Base-by-base conservation (phyloP, 1,140 invertebrate genomes). In the Geopemphigus sp. region DNA sequence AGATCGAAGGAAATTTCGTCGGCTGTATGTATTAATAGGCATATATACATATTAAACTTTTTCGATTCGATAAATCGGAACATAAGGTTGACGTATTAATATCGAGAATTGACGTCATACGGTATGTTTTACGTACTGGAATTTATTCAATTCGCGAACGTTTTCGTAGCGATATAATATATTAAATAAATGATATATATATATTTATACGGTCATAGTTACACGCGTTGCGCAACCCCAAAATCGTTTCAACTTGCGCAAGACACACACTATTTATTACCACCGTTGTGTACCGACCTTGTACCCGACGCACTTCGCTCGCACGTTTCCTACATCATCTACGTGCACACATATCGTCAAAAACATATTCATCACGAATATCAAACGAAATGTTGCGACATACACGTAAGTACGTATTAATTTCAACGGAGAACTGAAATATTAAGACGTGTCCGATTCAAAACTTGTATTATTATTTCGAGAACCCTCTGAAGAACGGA, bases 391-490 rank as follows among this genome's bases (percentile, higher is more conserved):
- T 53, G n/a, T n/a, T n/a, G n/a, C 19, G 54, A 11, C 11, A 17
- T 29, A 32, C 63, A n/a, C 10, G 26, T 39, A 64, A 6, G 24
- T 68, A 66, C 22, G n/a, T 50, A 68, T 78, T 78, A 24, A 78
- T 78, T 78, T 50, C 24, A 50, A 26, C 45, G 17, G 54, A 47
- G 39, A 78, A 29, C 17, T 78, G 39, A 57, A 78, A 78, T 47
- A 61, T 63, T 78, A 78, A 78, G 74, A 78, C 5, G 57, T 59
- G 72, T 56, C 72, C 47, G 39, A 63, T 72, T 63, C 26, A 63
- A 78, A 63, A 1, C 26, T 61, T 59, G 47, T 47, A 39, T 26
- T 22, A 22, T 22, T 57, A 22, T 59, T 61, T 26, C 19, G 50
- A 72, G 68, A 53, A 54, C 50, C 24, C 50, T 39, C 32, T 72